phyloP scores from a whole-genome alignment of 2,888 invertebrate species.

The Agelastica alni region DNA sequence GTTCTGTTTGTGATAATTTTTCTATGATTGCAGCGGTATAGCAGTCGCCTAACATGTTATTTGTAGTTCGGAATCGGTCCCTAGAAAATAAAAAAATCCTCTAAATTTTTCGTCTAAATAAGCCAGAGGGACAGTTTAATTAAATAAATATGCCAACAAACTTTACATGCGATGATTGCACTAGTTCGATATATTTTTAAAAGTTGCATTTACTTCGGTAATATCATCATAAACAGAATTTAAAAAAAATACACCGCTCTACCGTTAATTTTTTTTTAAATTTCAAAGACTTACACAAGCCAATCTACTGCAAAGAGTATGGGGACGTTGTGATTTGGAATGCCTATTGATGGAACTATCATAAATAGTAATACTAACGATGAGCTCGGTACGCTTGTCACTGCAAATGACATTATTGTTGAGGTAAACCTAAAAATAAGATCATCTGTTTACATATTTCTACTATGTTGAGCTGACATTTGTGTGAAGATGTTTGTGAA shows the following conservation, averaged over 20 bases:
- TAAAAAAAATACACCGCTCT: no score
- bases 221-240: no score
- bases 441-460: no score
- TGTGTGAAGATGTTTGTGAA: no score
- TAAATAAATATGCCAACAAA: no score
- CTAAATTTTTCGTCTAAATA: no score
- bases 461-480: no score
- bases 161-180: no score
- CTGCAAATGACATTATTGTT: slow-evolving; percentile 84
- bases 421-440: slow-evolving; percentile 69
- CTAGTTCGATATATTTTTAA: no score
- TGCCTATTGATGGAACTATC: slow-evolving; percentile 80
- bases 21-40: slow-evolving; percentile 88
- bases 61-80: slow-evolving; percentile 83
- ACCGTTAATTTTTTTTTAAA: no score
- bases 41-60: slow-evolving; percentile 87
- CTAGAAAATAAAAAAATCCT: slow-evolving; percentile 59
- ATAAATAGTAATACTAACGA: slow-evolving; percentile 81
- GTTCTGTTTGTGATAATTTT: slow-evolving; percentile 77
- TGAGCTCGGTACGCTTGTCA: slow-evolving; percentile 85
- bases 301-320: slow-evolving; percentile 86
- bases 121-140: no score
- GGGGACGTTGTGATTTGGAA: slow-evolving; percentile 80
- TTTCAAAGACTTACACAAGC: slow-evolving; percentile 78
- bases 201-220: no score